Evolutionary conservation across 2,888 invertebrate genomes (phyloP), one percentile per base, ranked within the genome.

Genomic region (Dynastes maya): DNA sequence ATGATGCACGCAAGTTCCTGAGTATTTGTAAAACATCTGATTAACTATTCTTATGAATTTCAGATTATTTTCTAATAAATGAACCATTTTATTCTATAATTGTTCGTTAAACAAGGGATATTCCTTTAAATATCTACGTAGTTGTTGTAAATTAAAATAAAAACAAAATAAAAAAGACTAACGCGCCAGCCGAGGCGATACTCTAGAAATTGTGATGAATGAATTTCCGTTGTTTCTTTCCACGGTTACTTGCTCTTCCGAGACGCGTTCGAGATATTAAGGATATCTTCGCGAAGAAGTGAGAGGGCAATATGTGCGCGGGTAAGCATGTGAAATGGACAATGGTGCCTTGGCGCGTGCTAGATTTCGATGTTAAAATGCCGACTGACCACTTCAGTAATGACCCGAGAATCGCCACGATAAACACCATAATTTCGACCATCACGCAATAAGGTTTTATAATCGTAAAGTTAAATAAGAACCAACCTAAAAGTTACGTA

Each of bases 171-270:
- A 45, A 45, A 45, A 58, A 58, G 5, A 16, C 16, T 9, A 61
- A 29, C 61, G 29, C 29, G 32, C 13, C 29, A 29, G 3, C 63
- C 53, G n/a, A 16, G 2, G 16, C 40, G 22, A 16, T 58, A 72
- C 72, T n/a, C 58, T 82, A 85, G 84, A 86, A 86, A 86, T 82
- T 83, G 84, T 83, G 85, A 85, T 82, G 85, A 86, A 85, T 83
- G 85, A 85, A 85, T 86, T 82, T 83, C 84, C 83, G 84, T 82
- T 84, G 82, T 81, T 82, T 83, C 82, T 81, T 81, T 83, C 83
- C 82, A 85, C 85, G 85, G 85, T 79, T 84, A 84, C 85, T 83
- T 84, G 83, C 83, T 83, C 84, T 81, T 83, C 83, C 84, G 85
- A 85, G 82, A 85, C 85, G 85, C 83, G 83, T 84, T 45, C 45